phyloP scores from a whole-genome alignment of 2,797 vertebrate species.

The Sebastes alutus region DNA sequence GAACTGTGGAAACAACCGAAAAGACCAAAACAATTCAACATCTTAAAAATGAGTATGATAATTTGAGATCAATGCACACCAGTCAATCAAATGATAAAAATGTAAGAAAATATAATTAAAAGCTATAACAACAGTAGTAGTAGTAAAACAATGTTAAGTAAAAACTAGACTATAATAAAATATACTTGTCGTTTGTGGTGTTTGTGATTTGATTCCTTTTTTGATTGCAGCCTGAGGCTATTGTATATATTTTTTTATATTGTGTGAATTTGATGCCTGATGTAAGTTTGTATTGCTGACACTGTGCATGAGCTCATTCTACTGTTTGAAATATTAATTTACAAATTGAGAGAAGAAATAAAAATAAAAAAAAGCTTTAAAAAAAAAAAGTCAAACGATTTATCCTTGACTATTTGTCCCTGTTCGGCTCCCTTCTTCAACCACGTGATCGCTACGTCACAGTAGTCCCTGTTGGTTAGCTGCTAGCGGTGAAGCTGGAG shows the following conservation, averaged over 20 bases:
- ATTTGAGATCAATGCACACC: too few relatives aligned
- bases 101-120: too few relatives aligned
- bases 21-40: too few relatives aligned
- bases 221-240: background rate
- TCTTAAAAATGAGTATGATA: too few relatives aligned
- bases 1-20: too few relatives aligned
- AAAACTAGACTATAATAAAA: too few relatives aligned
- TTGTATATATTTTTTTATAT: background rate
- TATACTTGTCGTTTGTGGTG: too few relatives aligned
- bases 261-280: background rate
- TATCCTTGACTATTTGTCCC: background rate
- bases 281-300: background rate
- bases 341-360: background rate
- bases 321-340: background rate
- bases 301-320: background rate
- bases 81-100: too few relatives aligned
- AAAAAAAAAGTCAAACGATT: too few relatives aligned
- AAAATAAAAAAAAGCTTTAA: background rate
- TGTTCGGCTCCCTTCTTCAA: background rate
- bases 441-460: constrained; percentile 34
- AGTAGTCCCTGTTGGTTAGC: background rate
- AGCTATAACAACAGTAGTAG: too few relatives aligned
- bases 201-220: too few relatives aligned
- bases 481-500: background rate
- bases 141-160: too few relatives aligned